Base-by-base conservation (phyloP, 2,113 vertebrate species). In the Prunella fulvescens region DNA sequence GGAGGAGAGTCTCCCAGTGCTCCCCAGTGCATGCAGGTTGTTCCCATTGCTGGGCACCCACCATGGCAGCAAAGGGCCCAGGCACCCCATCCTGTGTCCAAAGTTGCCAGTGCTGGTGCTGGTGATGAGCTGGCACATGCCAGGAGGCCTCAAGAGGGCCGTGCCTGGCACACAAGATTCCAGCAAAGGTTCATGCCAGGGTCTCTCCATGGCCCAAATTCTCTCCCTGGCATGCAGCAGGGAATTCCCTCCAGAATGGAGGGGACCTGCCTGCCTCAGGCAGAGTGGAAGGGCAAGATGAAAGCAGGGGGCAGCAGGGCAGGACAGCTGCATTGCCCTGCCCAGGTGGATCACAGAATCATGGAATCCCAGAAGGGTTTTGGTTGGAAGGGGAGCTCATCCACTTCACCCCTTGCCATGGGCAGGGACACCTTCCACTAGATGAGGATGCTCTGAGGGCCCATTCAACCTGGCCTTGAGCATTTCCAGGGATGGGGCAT, bases 91-190 rank as follows among this genome's bases (percentile, higher is more conserved):
- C 6, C 9, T 18, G 17, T 51, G 48, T 19, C 58, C 64, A 16
- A 26, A 1, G 0, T 28, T 19, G 3, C 35, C 7, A n/a, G 1
- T 51, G 48, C 74, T 61, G 16, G 40, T 45, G 57, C 60, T 65
- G 19, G 10, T 6, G 42, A 8, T 50, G 86, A 39, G 28, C n/a
- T 57, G 31, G 58, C 50, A 28, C 11, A 2, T 2, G 10, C 12
- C 62, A 54, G 29, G 14, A 64, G 42, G 45, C 26, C 78, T 65
- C 23, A 7, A 57, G 29, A 28, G 20, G 16, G 70, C 12, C 11
- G 70, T 88, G 37, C 74, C 61, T 18, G 86, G 19, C 39, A 13
- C 89, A 44, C 42, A 33, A 8, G 22, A 11, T 31, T 53, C 33
- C 33, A 42, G 45, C 37, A 51, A 69, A 74, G 22, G 45, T 29